phyloP scores from a whole-genome alignment of 2,888 invertebrate species.

The Ophion obscuratus region DNA sequence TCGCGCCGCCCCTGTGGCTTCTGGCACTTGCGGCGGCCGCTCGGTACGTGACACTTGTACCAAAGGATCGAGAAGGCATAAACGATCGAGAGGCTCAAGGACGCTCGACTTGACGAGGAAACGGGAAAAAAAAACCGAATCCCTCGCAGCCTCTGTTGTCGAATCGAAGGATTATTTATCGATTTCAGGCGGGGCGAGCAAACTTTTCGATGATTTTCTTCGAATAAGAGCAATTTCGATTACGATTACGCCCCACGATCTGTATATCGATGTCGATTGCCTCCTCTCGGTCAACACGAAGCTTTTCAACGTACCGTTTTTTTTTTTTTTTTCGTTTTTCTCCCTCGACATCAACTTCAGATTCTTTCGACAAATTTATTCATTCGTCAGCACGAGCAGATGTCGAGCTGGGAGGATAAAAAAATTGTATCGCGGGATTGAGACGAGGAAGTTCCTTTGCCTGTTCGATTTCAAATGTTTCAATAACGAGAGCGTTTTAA shows the following conservation, averaged over 20 bases:
- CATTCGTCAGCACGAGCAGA: too few relatives aligned
- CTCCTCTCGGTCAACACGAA: neutral
- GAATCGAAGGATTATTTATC: constrained; percentile 48
- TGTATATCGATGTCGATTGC: neutral
- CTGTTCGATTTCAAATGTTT: too few relatives aligned
- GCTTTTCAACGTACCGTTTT: neutral
- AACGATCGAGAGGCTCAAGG: constrained; percentile 55
- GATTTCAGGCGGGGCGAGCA: constrained; percentile 31
- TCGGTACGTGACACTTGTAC: constrained; percentile 44
- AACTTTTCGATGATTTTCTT: constrained; percentile 16
- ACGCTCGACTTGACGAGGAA: constrained; percentile 35
- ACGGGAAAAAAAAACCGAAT: neutral
- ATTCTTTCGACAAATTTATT: neutral
- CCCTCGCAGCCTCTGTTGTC: constrained; percentile 25
- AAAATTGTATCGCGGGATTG: too few relatives aligned
- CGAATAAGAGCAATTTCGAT: constrained; percentile 12
- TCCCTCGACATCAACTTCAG: neutral
- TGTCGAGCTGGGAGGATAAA: too few relatives aligned
- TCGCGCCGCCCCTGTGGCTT: constrained; percentile 15
- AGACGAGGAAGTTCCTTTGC: too few relatives aligned
- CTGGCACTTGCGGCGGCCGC: constrained; percentile 20
- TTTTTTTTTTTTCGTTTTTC: neutral
- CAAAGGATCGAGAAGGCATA: constrained; percentile 34
- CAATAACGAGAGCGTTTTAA: too few relatives aligned
- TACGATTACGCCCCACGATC: neutral